These are phyloP conservation scores for Bothrops jararaca DNA, from an alignment of 2,113 vertebrate species.

Conservation along the genomic window DNA sequence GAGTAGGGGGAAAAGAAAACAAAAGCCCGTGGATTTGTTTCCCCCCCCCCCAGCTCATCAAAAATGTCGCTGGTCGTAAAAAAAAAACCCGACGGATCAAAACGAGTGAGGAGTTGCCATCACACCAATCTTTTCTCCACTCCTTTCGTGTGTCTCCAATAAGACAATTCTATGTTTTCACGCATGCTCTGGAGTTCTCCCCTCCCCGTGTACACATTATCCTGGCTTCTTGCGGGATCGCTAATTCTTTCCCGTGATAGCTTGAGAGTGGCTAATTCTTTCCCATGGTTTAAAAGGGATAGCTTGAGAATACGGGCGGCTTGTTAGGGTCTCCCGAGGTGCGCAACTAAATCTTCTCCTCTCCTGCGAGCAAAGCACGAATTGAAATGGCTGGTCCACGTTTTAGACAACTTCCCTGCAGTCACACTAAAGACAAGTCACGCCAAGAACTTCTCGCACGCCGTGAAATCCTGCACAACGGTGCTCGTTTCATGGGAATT, in stretches of 20 bases:
- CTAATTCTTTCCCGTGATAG: not conserved
- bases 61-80: not conserved
- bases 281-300: too few species aligned
- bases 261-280: too few species aligned
- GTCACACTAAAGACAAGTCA: not conserved
- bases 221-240: not conserved
- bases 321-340: not conserved
- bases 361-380: not conserved
- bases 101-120: not conserved
- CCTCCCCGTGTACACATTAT: not conserved
- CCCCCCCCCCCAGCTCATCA: not conserved
- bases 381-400: not conserved
- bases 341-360: not conserved
- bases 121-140: not conserved
- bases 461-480: not conserved
- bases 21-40: not conserved
- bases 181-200: fast-evolving
- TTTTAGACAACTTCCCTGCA: not conserved
- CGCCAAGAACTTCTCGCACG: not conserved
- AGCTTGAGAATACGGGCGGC: not conserved
- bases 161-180: not conserved
- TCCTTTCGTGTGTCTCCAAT: fast-evolving
- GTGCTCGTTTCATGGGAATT: conserved; percentile 13
- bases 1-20: not conserved
- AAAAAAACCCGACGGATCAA: not conserved